A percentile compares a stretch with the other conserved stretches of the same genome.
These are phyloP conservation scores for Pomacea maculata DNA, from an alignment of 1,140 invertebrate genomes.

Conservation along the genomic window DNA sequence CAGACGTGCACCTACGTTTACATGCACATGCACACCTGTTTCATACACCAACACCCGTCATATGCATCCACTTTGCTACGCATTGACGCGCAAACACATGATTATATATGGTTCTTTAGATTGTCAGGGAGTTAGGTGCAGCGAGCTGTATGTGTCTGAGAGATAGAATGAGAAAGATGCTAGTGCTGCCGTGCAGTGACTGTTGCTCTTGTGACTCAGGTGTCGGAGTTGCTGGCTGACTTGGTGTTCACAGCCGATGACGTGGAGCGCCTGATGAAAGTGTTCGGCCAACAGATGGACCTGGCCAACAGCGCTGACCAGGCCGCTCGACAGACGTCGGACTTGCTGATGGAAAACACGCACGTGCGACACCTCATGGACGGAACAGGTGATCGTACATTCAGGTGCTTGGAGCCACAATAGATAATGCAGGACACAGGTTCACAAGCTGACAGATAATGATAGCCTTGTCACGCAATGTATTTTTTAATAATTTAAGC, in stretches of 20 bases:
- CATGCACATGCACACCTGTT: no score
- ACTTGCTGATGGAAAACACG: slow-evolving; percentile 76
- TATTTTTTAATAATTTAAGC: neutral
- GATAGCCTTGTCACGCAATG: neutral
- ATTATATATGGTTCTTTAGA: no score
- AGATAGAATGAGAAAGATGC: no score
- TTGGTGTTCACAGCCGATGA: slow-evolving; percentile 39
- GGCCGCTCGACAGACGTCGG: slow-evolving; percentile 64
- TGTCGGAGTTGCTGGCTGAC: slow-evolving; percentile 4
- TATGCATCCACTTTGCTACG: no score
- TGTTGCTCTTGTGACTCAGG: neutral
- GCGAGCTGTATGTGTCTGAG: no score
- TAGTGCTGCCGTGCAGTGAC: neutral
- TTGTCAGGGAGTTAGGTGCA: no score
- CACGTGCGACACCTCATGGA: slow-evolving; percentile 73
- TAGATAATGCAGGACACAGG: no score
- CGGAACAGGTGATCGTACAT: slow-evolving; percentile 68
- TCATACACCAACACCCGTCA: no score
- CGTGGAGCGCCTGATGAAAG: slow-evolving; percentile 64
- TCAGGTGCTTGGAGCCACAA: no score
- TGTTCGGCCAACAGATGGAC: slow-evolving; percentile 72
- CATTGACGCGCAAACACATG: no score
- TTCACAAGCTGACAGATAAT: no score
- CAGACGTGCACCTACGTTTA: no score
- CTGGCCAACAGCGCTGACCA: slow-evolving; percentile 70